Conservation (phyloP, 2,888 invertebrate genomes). For the Drosophila macrospina region DNA sequence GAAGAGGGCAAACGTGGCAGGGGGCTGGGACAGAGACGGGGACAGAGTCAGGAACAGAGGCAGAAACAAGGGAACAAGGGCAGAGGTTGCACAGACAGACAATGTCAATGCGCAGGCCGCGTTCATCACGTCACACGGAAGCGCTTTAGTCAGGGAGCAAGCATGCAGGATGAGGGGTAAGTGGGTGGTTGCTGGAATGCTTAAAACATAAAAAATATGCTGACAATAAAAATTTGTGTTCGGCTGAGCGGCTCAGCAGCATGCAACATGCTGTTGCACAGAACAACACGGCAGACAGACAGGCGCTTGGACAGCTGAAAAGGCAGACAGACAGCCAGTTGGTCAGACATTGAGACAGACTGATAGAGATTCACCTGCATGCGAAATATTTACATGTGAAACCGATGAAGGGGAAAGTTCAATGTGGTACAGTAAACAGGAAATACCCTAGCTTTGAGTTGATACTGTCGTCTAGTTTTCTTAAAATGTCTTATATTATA, state of each 20-base stretch:
- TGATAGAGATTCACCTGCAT: constrained; percentile 39
- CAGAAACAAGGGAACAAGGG: not conserved
- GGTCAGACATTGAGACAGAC: not conserved
- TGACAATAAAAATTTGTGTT: constrained; percentile 79
- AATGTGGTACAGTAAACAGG: constrained; percentile 31
- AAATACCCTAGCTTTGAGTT: constrained; percentile 23
- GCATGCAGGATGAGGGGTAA: not conserved
- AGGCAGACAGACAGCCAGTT: constrained; percentile 4
- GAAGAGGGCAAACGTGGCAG: constrained; percentile 8
- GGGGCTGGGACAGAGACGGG: not conserved
- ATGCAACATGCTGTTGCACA: constrained; percentile 79
- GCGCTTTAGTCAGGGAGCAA: constrained; percentile 31
- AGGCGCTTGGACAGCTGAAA: constrained; percentile 21
- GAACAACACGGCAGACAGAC: constrained; percentile 18
- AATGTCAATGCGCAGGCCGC: constrained; percentile 72
- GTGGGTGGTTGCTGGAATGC: constrained; percentile 30
- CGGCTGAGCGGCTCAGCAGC: constrained; percentile 67
- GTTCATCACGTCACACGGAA: constrained; percentile 69
- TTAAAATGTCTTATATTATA: too few relatives aligned
- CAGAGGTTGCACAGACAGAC: constrained; percentile 41
- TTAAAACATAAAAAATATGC: constrained; percentile 78
- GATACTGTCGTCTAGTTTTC: too few relatives aligned
- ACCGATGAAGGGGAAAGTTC: constrained; percentile 42
- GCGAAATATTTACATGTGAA: constrained; percentile 23
- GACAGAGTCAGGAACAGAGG: not conserved